These are phyloP conservation scores for Resseliella maxima DNA, from an alignment of 2,888 invertebrate genomes.

Conservation along the genomic window DNA sequence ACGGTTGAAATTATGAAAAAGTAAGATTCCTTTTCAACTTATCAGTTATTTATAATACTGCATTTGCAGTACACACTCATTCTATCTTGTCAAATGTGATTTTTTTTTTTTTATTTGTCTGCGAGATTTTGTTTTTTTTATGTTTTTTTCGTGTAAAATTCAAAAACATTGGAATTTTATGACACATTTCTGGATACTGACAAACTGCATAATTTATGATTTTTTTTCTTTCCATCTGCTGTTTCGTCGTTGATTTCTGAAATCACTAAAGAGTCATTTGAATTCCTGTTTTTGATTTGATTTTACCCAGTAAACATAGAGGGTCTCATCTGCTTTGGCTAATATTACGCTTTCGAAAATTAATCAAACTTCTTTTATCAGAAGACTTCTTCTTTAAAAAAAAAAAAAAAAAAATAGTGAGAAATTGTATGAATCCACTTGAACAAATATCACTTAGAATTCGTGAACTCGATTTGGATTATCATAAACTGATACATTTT, in stretches of 20 bases:
- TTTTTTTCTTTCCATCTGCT: not conserved
- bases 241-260: not conserved
- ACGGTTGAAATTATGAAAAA: constrained; percentile 76
- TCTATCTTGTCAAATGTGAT: not conserved
- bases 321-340: too few species aligned
- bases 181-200: not conserved
- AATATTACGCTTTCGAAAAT: too few species aligned
- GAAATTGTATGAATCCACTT: too few species aligned
- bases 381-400: too few species aligned
- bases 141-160: not conserved
- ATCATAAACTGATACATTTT: too few species aligned
- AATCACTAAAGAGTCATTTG: not conserved
- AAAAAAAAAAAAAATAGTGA: too few species aligned
- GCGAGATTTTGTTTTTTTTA: not conserved
- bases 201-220: not conserved
- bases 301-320: too few species aligned
- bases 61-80: not conserved
- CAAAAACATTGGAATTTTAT: not conserved
- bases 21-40: constrained; percentile 68
- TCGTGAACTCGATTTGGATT: too few species aligned
- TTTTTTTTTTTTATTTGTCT: too few species aligned
- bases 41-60: not conserved
- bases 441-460: too few species aligned
- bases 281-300: too few species aligned
- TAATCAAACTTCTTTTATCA: too few species aligned